Percentiles rank a stretch among this genome's conserved stretches.
Conservation (phyloP, 1,140 invertebrate species). For the Drosophila ironensis region DNA sequence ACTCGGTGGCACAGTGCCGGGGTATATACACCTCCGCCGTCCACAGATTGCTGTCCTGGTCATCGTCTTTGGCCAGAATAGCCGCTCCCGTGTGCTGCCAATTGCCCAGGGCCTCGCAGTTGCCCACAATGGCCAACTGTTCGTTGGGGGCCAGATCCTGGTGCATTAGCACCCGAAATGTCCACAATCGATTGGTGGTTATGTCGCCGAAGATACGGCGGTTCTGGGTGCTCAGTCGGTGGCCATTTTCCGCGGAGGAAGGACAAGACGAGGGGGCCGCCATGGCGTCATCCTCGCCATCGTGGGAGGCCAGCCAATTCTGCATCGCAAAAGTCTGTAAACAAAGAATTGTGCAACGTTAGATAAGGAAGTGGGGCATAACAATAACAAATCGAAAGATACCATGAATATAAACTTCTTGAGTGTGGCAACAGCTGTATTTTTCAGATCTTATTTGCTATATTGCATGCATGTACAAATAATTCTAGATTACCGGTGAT, state of each 20-base stretch:
- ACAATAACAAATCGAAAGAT: no score
- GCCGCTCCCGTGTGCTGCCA: conserved; percentile 83
- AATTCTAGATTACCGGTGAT: no score
- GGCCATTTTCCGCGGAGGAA: conserved; percentile 7
- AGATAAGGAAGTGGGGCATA: no score
- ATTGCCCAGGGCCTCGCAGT: conserved; percentile 82
- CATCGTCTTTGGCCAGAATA: conserved; percentile 63
- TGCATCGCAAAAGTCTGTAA: conserved; percentile 29
- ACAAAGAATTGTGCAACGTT: neutral
- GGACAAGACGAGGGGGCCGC: conserved; percentile 21
- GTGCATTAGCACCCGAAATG: conserved; percentile 75
- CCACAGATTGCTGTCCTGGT: conserved; percentile 83
- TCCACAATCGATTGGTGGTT: conserved; percentile 82
- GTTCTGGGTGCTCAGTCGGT: neutral
- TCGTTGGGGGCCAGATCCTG: conserved; percentile 71
- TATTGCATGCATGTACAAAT: no score
- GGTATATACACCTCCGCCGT: conserved; percentile 84
- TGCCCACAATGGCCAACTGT: conserved; percentile 82
- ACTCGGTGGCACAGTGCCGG: conserved; percentile 86
- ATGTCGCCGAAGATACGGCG: conserved; percentile 49
- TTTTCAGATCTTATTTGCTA: no score
- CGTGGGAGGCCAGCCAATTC: conserved; percentile 55
- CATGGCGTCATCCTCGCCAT: conserved; percentile 41
- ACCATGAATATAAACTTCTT: no score
- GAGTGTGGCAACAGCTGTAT: no score